These are phyloP conservation scores for Eucera pruinosa DNA, from an alignment of 2,888 invertebrate genomes.

Conservation along the genomic window DNA sequence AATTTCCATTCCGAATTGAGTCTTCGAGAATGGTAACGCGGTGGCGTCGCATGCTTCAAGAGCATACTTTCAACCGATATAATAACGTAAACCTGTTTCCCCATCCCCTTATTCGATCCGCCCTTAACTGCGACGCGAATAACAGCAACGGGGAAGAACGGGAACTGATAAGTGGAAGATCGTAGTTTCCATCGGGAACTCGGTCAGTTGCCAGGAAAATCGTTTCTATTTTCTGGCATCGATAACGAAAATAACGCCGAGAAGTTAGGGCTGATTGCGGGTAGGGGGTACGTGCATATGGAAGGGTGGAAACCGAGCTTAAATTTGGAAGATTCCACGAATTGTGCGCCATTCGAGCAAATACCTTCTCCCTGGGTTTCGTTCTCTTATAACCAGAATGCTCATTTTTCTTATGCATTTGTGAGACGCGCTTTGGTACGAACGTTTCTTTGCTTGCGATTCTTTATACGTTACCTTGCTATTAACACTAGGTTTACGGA, in stretches of 20 bases:
- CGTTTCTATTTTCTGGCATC: slow-evolving; percentile 8
- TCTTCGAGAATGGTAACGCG: slow-evolving; percentile 18
- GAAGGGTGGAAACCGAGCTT: not conserved
- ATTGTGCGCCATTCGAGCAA: not conserved
- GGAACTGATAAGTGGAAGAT: slow-evolving; percentile 33
- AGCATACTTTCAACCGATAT: slow-evolving; percentile 28
- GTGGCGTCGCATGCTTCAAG: slow-evolving; percentile 22
- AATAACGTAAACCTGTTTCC: slow-evolving; percentile 36
- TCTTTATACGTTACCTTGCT: no score
- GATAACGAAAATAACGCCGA: not conserved
- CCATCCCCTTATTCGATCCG: no score
- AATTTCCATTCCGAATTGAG: slow-evolving; percentile 48
- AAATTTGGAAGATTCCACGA: slow-evolving; percentile 1
- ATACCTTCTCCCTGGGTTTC: not conserved
- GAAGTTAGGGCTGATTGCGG: not conserved
- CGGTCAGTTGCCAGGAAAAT: slow-evolving; percentile 8
- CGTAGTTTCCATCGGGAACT: not conserved
- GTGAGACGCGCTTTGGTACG: no score
- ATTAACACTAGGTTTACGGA: no score
- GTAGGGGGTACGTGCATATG: not conserved
- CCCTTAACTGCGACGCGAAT: slow-evolving; percentile 19
- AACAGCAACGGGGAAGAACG: slow-evolving; percentile 21
- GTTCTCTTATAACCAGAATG: not conserved
- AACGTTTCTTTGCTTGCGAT: no score
- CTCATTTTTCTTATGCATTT: no score